phyloP scores from a whole-genome alignment of 2,797 vertebrate species.

The Discoglossus pictus region DNA sequence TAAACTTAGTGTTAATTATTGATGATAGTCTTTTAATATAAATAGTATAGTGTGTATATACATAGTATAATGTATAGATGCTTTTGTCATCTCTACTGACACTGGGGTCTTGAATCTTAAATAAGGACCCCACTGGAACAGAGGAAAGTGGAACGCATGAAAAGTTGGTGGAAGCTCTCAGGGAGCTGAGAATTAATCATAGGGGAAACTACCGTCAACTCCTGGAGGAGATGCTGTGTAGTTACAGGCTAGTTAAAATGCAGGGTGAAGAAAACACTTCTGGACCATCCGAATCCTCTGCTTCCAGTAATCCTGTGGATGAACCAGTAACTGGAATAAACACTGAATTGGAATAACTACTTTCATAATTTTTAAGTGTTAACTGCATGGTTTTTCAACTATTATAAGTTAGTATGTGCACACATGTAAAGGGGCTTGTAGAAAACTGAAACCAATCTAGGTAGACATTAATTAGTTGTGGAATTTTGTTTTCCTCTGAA shows the following conservation, averaged over 20 bases:
- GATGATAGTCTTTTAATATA: no score
- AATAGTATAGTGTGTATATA: no score
- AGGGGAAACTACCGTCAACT: constrained; percentile 95
- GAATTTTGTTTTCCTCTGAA: no score
- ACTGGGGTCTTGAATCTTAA: constrained; percentile 92
- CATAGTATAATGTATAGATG: constrained; percentile 8
- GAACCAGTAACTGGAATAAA: constrained; percentile 59
- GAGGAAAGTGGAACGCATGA: constrained; percentile 82
- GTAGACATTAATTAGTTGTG: no score
- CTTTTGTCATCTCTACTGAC: constrained; percentile 76
- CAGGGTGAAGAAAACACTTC: constrained; percentile 69
- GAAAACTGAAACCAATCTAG: no score
- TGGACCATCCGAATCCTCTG: constrained; percentile 71
- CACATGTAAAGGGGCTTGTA: no score
- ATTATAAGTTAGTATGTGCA: no score
- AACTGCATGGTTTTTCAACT: constrained; percentile 1
- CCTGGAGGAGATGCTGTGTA: constrained; percentile 91
- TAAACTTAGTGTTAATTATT: no score
- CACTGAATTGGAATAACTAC: constrained; percentile 60
- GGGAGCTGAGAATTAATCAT: constrained; percentile 96
- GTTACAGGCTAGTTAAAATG: constrained; percentile 82
- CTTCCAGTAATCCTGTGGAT: constrained; percentile 62
- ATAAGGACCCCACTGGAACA: constrained; percentile 85
- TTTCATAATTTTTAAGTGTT: constrained; percentile 53
- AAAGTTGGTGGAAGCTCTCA: constrained; percentile 92